Evolutionary conservation across 2,797 vertebrate genomes (phyloP).

Genomic region (Malacoctenus gilli): DNA sequence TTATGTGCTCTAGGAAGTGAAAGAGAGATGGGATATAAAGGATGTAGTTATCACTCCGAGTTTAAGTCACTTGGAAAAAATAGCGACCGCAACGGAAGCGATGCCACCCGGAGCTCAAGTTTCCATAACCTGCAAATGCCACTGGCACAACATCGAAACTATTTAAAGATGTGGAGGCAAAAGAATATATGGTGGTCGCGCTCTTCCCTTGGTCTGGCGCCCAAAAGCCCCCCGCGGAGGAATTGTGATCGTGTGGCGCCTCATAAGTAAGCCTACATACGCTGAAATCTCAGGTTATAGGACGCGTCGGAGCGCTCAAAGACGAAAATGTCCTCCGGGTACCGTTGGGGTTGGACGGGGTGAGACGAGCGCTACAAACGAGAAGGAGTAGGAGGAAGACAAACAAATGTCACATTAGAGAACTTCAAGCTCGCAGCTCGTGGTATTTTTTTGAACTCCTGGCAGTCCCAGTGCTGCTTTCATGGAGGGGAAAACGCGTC

Average conservation of each 20-base stretch:
- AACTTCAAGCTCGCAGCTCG: constrained; percentile 12
- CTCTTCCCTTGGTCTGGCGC: constrained; percentile 30
- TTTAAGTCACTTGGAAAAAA: constrained; percentile 56
- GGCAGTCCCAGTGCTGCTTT: constrained; percentile 5
- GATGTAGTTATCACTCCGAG: constrained; percentile 37
- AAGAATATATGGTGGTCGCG: constrained; percentile 54
- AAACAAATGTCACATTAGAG: constrained; percentile 24
- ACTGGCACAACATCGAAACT: constrained; percentile 56
- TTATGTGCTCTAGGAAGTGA: constrained; percentile 48
- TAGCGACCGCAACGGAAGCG: constrained; percentile 56
- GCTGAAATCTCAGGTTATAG: constrained; percentile 57
- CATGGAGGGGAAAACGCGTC: not conserved
- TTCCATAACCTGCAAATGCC: constrained; percentile 65
- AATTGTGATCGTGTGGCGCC: constrained; percentile 43
- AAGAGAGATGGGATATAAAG: constrained; percentile 46
- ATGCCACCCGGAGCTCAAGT: constrained; percentile 53
- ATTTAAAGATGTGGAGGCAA: constrained; percentile 67
- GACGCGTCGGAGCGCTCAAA: constrained; percentile 22
- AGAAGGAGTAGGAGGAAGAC: constrained; percentile 5
- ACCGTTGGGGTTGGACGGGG: constrained; percentile 3
- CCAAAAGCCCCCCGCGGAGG: constrained; percentile 27
- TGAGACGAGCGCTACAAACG: constrained; percentile 21
- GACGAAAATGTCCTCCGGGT: constrained; percentile 36
- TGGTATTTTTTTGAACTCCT: constrained; percentile 12
- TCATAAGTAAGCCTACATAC: constrained; percentile 55